phyloP scores from a whole-genome alignment of 2,888 invertebrate genomes.

The Ariolimax columbianus region DNA sequence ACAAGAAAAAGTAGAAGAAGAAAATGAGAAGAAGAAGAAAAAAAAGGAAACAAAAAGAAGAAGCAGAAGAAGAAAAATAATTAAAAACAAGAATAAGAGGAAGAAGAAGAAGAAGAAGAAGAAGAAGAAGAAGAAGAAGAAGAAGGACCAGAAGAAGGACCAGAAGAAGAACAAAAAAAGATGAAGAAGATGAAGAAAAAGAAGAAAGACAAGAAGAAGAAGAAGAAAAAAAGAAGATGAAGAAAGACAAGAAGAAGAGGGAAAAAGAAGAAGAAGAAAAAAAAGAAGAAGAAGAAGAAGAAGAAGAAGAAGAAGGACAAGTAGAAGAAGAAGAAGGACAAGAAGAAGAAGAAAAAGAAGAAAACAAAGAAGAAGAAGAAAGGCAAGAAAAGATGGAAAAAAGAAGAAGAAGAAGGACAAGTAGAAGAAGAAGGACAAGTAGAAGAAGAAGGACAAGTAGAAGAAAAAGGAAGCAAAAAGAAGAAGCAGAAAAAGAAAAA shows the following conservation, averaged over 20 bases:
- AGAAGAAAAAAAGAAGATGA: background rate
- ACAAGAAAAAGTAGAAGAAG: too few relatives aligned
- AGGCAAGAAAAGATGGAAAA: too few relatives aligned
- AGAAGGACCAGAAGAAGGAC: background rate
- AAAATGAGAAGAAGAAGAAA: background rate
- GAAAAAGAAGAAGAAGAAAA: background rate
- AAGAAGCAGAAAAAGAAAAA: background rate
- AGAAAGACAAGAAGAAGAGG: background rate
- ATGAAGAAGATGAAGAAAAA: background rate
- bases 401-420: background rate
- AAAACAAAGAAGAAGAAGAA: background rate
- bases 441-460: background rate
- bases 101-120: background rate
- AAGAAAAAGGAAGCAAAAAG: background rate
- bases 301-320: background rate
- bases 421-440: background rate
- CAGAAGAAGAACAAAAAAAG: background rate
- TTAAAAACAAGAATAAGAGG: too few relatives aligned
- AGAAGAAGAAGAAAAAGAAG: background rate
- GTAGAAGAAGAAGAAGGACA: background rate
- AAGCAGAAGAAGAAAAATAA: background rate
- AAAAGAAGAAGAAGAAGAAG: background rate
- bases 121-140: background rate
- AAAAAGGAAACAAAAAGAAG: background rate
- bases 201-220: background rate